A percentile compares a stretch with the other conserved stretches of the same genome.
phyloP scores from a whole-genome alignment of 1,140 invertebrate species.

The Psilanteris sp. region DNA sequence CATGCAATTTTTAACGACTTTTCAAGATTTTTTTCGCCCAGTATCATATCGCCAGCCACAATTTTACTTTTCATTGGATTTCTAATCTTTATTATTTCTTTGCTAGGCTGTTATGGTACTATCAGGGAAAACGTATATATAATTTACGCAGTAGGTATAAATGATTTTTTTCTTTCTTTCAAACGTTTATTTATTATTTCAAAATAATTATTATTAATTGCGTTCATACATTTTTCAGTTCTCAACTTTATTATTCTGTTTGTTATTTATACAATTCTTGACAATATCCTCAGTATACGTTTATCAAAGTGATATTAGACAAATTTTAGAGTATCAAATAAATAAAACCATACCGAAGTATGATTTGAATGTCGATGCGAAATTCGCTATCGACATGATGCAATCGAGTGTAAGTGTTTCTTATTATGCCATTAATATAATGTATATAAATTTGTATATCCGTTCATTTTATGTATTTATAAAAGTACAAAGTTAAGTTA shows the following conservation, averaged over 20 bases:
- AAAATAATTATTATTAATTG: too few species aligned
- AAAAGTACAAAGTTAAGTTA: too few species aligned
- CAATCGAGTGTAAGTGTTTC: conserved; percentile 53
- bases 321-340: conserved; percentile 32
- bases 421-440: too few species aligned
- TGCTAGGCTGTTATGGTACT: conserved; percentile 53
- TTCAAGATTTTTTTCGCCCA: conserved; percentile 52
- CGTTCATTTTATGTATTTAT: too few species aligned
- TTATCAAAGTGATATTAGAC: conserved; percentile 42
- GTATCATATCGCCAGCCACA: conserved; percentile 47
- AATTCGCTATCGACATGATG: conserved; percentile 57
- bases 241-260: conserved; percentile 48
- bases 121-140: conserved; percentile 51
- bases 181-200: background rate
- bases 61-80: conserved; percentile 54
- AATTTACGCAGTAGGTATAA: conserved; percentile 59
- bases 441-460: too few species aligned
- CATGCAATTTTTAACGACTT: conserved; percentile 61
- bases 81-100: conserved; percentile 41
- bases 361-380: conserved; percentile 44
- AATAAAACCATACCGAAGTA: conserved; percentile 52
- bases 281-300: conserved; percentile 34
- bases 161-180: background rate
- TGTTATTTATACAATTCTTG: conserved; percentile 56
- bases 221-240: conserved; percentile 34